Evolutionary conservation across 2,113 vertebrate genomes (phyloP).

Genomic region (Prunella fulvescens): DNA sequence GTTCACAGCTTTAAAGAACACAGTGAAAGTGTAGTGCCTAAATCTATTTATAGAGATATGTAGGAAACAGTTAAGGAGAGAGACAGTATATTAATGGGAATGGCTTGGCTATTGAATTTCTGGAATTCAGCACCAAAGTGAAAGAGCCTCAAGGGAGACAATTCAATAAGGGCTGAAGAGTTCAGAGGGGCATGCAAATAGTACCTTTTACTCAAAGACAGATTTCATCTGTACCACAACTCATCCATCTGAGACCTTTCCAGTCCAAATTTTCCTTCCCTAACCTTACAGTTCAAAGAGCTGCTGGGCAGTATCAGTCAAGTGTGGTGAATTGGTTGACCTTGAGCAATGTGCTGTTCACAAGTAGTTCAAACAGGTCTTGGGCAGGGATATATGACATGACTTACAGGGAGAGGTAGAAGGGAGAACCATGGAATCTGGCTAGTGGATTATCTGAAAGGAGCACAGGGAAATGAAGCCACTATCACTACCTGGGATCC

Average conservation of each 20-base stretch:
- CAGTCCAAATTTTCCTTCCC: background rate
- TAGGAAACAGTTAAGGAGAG: conserved; percentile 73
- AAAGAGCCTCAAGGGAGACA: background rate
- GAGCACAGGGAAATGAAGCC: background rate
- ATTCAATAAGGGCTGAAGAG: background rate
- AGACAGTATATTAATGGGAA: conserved; percentile 65
- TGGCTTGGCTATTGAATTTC: conserved; percentile 49
- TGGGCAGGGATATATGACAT: background rate
- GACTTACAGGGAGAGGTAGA: background rate
- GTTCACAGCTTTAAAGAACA: conserved; percentile 73
- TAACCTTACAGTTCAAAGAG: background rate
- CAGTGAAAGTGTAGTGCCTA: conserved; percentile 53
- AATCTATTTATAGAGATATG: conserved; percentile 76
- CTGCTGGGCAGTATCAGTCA: background rate
- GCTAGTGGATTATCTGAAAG: background rate
- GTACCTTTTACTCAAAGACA: background rate
- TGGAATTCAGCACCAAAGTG: conserved; percentile 7
- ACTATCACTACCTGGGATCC: background rate
- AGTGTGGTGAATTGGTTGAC: background rate
- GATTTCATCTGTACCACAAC: background rate
- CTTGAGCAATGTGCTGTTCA: background rate
- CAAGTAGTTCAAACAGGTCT: background rate
- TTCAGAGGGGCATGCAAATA: background rate
- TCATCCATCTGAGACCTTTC: background rate
- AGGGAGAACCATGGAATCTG: background rate